Conservation (phyloP, 2,797 vertebrate genomes). For the Cetoscarus ocellatus region DNA sequence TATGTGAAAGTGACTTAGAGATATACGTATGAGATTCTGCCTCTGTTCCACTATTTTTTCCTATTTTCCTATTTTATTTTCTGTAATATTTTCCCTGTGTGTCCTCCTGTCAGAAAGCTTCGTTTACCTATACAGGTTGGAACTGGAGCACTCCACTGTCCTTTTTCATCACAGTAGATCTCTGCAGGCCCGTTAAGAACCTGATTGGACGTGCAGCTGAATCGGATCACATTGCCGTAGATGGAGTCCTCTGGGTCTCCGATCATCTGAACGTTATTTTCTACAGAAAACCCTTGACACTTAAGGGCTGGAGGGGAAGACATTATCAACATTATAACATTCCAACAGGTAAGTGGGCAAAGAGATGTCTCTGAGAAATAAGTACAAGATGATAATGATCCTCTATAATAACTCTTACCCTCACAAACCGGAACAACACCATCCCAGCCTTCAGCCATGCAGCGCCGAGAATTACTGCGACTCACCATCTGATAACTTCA, state of each 20-base stretch:
- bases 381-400: background rate
- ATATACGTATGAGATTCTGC: no score
- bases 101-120: background rate
- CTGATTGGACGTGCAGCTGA: constrained; percentile 60
- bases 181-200: constrained; percentile 16
- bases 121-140: constrained; percentile 75
- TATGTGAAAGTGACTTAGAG: no score
- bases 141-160: constrained; percentile 41
- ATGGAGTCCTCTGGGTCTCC: constrained; percentile 70
- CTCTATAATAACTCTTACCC: constrained; percentile 54
- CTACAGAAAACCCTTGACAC: constrained; percentile 55
- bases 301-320: constrained; percentile 55
- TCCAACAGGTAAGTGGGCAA: background rate
- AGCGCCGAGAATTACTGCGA: constrained; percentile 60
- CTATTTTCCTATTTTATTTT: no score
- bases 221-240: constrained; percentile 73
- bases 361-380: background rate
- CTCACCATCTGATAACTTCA: constrained; percentile 79
- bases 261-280: constrained; percentile 20
- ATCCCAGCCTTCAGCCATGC: constrained; percentile 77
- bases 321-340: background rate
- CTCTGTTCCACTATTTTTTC: no score
- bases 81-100: background rate
- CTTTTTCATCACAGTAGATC: constrained; percentile 72
- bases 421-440: constrained; percentile 78